Evolutionary conservation across 2,888 invertebrate genomes (phyloP).

Genomic region (Apotomis betuletana): DNA sequence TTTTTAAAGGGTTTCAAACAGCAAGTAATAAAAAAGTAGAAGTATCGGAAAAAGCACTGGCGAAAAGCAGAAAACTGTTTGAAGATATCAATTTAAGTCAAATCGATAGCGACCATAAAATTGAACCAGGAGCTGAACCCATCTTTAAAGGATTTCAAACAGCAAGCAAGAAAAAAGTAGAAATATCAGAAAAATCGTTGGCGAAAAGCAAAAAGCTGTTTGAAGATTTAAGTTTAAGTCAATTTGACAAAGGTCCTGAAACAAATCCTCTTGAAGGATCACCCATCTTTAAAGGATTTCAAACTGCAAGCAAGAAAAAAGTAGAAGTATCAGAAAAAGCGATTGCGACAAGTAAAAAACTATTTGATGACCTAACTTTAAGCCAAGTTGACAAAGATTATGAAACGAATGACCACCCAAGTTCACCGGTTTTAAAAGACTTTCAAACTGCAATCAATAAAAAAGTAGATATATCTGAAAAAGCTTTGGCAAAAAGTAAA

Average conservation of each 20-base stretch:
- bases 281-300: constrained; percentile 51
- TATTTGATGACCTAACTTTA: constrained; percentile 58
- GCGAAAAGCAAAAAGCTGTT: constrained; percentile 63
- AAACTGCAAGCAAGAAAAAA: constrained; percentile 63
- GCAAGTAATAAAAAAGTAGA: constrained; percentile 59
- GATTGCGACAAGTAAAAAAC: constrained; percentile 58
- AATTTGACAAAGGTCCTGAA: background rate
- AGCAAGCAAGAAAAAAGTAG: constrained; percentile 60
- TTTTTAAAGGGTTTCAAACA: constrained; percentile 57
- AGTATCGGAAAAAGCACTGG: constrained; percentile 61
- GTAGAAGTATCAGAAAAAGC: constrained; percentile 59
- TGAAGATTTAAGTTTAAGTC: constrained; percentile 49
- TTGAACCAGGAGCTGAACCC: background rate
- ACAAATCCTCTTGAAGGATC: constrained; percentile 6
- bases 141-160: constrained; percentile 57
- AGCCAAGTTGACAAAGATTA: constrained; percentile 1
- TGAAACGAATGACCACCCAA: background rate
- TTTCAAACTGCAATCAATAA: constrained; percentile 65
- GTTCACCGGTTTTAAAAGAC: constrained; percentile 43
- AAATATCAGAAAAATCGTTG: constrained; percentile 60
- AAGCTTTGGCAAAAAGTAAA: constrained; percentile 60
- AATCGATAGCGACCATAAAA: too few species aligned
- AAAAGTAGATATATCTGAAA: constrained; percentile 56
- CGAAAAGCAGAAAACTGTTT: constrained; percentile 62
- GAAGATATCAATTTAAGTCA: constrained; percentile 49